Percentiles rank a stretch among this genome's conserved stretches.
Conservation (phyloP, 2,888 invertebrate species). For the Ganaspis brasiliensis region DNA sequence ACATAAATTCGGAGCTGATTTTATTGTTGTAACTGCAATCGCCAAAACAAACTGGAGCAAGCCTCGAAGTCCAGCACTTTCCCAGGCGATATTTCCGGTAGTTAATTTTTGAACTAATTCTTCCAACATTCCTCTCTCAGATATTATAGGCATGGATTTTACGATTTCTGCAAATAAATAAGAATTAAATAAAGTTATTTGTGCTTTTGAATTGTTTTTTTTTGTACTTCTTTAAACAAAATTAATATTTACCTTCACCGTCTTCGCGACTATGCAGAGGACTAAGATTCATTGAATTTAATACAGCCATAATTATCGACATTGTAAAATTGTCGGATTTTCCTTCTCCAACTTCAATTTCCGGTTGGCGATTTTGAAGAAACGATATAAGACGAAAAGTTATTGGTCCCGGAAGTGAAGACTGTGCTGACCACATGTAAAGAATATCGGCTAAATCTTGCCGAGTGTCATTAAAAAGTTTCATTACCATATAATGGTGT, state of each 20-base stretch:
- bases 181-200: too few species aligned
- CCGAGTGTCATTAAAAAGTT: constrained; percentile 89
- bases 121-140: constrained; percentile 74
- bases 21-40: constrained; percentile 85
- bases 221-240: constrained; percentile 3
- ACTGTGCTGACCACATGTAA: constrained; percentile 90
- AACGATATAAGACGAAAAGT: constrained; percentile 83
- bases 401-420: constrained; percentile 87
- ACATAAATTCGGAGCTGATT: constrained; percentile 83
- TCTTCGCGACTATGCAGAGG: constrained; percentile 88
- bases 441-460: constrained; percentile 88
- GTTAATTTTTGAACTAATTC: constrained; percentile 85
- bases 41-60: constrained; percentile 87
- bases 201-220: too few species aligned
- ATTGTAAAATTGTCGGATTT: constrained; percentile 90
- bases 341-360: constrained; percentile 84
- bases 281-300: constrained; percentile 92
- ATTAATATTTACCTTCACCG: constrained; percentile 82
- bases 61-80: constrained; percentile 83
- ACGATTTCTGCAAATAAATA: constrained; percentile 71
- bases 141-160: constrained; percentile 75
- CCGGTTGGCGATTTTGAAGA: constrained; percentile 72
- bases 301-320: constrained; percentile 90
- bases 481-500: constrained; percentile 90
- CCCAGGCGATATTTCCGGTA: constrained; percentile 81